Percentiles rank a stretch among this genome's conserved stretches.
Conservation (phyloP, 2,888 invertebrate species). For the Tenthredo notha region DNA sequence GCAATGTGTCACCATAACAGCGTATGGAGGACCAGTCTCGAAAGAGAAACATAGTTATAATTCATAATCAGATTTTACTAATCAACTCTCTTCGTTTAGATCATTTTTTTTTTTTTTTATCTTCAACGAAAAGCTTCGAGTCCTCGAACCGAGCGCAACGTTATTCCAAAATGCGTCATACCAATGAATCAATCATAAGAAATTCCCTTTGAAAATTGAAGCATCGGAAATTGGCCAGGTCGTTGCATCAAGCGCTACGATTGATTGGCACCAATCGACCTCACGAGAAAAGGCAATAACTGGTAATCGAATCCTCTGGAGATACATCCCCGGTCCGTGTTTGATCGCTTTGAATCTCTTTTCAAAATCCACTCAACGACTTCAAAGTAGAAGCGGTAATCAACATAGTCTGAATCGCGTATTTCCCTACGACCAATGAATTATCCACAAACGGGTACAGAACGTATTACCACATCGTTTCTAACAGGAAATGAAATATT, state of each 20-base stretch:
- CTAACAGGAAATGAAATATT: not conserved
- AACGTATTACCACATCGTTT: not conserved
- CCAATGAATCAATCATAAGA: not conserved
- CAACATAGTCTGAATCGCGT: not conserved
- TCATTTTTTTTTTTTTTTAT: not conserved
- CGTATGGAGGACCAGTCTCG: not conserved
- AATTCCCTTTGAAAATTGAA: not conserved
- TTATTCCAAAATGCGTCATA: not conserved
- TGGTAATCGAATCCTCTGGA: not conserved
- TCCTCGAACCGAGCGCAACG: not conserved
- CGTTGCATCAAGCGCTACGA: not conserved
- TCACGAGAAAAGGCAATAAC: not conserved
- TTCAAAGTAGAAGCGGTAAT: conserved; percentile 2
- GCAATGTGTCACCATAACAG: conserved; percentile 6
- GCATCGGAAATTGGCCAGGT: not conserved
- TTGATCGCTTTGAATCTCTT: not conserved
- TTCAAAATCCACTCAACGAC: not conserved
- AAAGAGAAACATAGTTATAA: not conserved
- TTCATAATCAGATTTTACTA: not conserved
- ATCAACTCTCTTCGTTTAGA: not conserved
- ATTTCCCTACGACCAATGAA: not conserved
- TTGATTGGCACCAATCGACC: not conserved
- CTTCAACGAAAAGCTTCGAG: not conserved
- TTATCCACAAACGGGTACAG: not conserved
- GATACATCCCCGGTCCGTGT: not conserved